Base-by-base conservation (phyloP, 2,888 invertebrate species). In the Polietes domitor region DNA sequence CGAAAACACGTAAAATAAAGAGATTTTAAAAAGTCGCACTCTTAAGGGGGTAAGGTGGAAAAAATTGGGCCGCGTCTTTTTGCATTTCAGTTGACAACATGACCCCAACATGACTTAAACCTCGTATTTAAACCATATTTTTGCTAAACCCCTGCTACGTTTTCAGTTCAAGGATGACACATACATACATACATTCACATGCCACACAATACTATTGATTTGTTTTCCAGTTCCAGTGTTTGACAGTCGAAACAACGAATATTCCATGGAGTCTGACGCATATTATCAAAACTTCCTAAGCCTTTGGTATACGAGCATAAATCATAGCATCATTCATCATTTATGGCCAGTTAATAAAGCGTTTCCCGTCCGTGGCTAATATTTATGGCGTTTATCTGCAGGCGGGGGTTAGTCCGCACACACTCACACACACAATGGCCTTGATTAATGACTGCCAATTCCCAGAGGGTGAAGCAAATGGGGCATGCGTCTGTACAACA, bases 261-360 rank as follows among this genome's bases (percentile, higher is more conserved):
- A n/a, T 7, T n/a, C 47, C 47, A 47, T 47, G 47, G 47, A 12
- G n/a, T 47, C 12, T 47, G n/a, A 47, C 47, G 32, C 2, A 17
- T n/a, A 58, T 58, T 58, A 58, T 58, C 58, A 15, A 24, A 58
- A 58, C 9, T 24, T 3, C 26, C 21, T 58, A 24, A 21, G 26
- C 19, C 53, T 55, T n/a, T n/a, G n/a, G n/a, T 24, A 19, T 19
- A 5, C 9, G 1, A 2, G n/a, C n/a, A 61, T 61, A 61, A 61
- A 61, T 61, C 61, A 61, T n/a, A 5, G n/a, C 61, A 61, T 61
- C 68, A 68, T 43, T 68, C 68, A 68, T 68, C 68, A 68, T 68
- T 24, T 15, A 19, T 68, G 41, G 68, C 15, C 41, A 41, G 24
- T 41, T 41, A 19, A 37, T 68, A 43, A 41, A 68, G 19, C 21